phyloP scores from a whole-genome alignment of 2,113 vertebrate species.

The Gallinago jamesoni region DNA sequence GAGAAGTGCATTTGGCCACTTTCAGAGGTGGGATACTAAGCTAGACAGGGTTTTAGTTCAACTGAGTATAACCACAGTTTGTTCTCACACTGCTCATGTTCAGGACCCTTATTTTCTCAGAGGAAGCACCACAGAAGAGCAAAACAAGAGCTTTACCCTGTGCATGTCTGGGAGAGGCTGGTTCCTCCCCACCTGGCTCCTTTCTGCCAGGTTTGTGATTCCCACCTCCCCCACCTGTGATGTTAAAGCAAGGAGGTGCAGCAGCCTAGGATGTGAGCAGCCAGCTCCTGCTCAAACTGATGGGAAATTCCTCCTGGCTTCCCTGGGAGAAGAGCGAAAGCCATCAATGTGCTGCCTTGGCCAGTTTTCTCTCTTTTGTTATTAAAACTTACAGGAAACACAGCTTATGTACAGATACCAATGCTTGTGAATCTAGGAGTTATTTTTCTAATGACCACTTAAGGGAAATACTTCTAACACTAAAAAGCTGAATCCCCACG shows the following conservation, averaged over 20 bases:
- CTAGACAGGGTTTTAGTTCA: neutral
- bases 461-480: neutral
- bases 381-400: constrained; percentile 8
- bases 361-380: neutral
- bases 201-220: neutral
- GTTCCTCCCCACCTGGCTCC: neutral
- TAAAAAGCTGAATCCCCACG: neutral
- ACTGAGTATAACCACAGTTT: neutral
- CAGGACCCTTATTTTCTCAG: neutral
- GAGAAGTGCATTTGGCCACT: neutral
- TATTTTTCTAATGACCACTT: neutral
- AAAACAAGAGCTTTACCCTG: neutral
- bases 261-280: neutral
- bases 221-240: neutral
- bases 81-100: neutral
- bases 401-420: neutral
- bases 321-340: neutral
- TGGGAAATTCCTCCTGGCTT: neutral
- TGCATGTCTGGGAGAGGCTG: neutral
- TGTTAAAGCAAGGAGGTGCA: accelerated
- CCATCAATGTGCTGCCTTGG: neutral
- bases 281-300: neutral
- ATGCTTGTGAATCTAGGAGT: neutral
- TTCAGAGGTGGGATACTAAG: neutral
- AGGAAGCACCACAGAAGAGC: neutral